phyloP scores from a whole-genome alignment of 2,888 invertebrate genomes.

The Biston stratarius region DNA sequence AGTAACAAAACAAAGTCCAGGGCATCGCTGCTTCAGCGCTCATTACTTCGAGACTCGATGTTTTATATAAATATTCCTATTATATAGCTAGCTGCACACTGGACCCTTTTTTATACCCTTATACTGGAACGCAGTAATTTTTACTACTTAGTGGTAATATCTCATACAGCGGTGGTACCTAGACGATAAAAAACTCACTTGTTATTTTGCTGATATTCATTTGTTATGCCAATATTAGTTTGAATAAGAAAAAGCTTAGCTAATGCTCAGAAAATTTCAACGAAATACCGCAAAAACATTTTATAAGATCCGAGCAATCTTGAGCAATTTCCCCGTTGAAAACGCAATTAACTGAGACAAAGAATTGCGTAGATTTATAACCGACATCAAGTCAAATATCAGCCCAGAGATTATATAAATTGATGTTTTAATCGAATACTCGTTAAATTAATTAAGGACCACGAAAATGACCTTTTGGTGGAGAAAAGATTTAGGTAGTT shows the following conservation, averaged over 20 bases:
- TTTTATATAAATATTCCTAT: too few relatives aligned
- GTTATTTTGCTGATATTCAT: too few relatives aligned
- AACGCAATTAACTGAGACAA: conserved; percentile 55
- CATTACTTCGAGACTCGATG: too few relatives aligned
- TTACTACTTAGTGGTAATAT: too few relatives aligned
- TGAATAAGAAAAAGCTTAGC: neutral
- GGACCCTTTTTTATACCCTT: too few relatives aligned
- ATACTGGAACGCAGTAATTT: too few relatives aligned
- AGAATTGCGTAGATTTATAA: conserved; percentile 53
- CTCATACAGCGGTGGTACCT: too few relatives aligned
- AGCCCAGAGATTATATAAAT: conserved; percentile 43
- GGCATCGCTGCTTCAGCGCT: too few relatives aligned
- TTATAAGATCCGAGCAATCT: conserved; percentile 25
- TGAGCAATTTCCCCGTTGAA: conserved; percentile 44
- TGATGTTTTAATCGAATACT: conserved; percentile 44
- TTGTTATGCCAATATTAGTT: too few relatives aligned
- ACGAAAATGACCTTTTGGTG: conserved; percentile 14
- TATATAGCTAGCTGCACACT: too few relatives aligned
- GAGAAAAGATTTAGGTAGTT: conserved; percentile 1
- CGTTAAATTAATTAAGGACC: conserved; percentile 30
- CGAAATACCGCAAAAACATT: conserved; percentile 21
- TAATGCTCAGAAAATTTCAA: conserved; percentile 5
- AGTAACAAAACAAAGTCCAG: too few relatives aligned
- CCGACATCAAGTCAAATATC: conserved; percentile 47
- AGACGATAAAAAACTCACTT: too few relatives aligned